These are phyloP conservation scores for Austrofundulus limnaeus DNA, from an alignment of 2,113 vertebrate species.

Conservation along the genomic window DNA sequence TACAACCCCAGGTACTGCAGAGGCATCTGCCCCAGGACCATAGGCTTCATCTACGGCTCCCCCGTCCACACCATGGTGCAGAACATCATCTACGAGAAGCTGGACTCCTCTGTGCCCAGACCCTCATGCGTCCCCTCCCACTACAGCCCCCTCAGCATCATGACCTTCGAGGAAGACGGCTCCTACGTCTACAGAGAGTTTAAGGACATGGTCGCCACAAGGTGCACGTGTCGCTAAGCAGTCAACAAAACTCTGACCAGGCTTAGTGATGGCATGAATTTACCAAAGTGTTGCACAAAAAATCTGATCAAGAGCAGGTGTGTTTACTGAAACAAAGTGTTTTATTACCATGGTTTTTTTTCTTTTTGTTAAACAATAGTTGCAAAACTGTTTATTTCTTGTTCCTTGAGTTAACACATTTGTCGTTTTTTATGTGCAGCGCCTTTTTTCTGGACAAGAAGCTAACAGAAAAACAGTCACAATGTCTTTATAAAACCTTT, in stretches of 20 bases:
- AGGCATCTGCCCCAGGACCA: conserved; percentile 84
- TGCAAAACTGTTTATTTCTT: conserved; percentile 75
- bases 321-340: conserved; percentile 66
- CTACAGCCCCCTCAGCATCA: conserved; percentile 90
- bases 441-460: conserved; percentile 74
- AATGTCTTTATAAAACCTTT: conserved; percentile 68
- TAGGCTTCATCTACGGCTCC: conserved; percentile 90
- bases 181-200: conserved; percentile 94
- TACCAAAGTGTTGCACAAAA: conserved; percentile 46
- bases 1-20: conserved; percentile 95
- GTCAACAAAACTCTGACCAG: conserved; percentile 34
- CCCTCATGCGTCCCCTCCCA: conserved; percentile 91
- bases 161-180: conserved; percentile 88
- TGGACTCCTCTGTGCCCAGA: conserved; percentile 84
- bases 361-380: conserved; percentile 70
- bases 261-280: conserved; percentile 52
- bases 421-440: conserved; percentile 62
- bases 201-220: conserved; percentile 92
- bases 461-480: conserved; percentile 64
- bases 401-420: conserved; percentile 65
- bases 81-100: conserved; percentile 90
- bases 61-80: conserved; percentile 92
- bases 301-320: conserved; percentile 65
- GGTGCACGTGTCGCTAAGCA: conserved; percentile 89
- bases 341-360: conserved; percentile 62